Percentiles rank a stretch among this genome's conserved stretches.
phyloP scores from a whole-genome alignment of 1,140 invertebrate genomes.

The Camponotus floridanus region DNA sequence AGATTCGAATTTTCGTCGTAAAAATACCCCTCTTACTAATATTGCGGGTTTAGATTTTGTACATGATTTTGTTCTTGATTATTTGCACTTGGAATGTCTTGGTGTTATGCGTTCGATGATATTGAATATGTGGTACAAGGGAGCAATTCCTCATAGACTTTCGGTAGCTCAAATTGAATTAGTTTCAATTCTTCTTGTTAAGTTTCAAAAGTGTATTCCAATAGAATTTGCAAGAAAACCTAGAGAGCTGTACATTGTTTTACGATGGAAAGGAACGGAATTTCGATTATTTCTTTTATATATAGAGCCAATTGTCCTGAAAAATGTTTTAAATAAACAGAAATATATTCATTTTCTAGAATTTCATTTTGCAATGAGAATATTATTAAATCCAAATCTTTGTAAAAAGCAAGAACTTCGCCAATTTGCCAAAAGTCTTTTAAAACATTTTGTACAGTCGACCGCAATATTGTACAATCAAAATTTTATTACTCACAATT shows the following conservation, averaged over 20 bases:
- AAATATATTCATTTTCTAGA: constrained; percentile 21
- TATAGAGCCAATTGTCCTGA: constrained; percentile 15
- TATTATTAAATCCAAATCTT: constrained; percentile 10
- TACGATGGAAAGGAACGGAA: constrained; percentile 23
- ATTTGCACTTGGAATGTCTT: constrained; percentile 22
- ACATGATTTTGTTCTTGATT: constrained; percentile 9
- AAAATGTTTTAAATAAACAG: constrained; percentile 3
- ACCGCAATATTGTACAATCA: constrained; percentile 14
- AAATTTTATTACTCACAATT: constrained; percentile 15
- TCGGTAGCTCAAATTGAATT: constrained; percentile 15
- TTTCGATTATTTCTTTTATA: constrained; percentile 2
- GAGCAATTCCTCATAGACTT: constrained; percentile 22
- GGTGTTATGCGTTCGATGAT: constrained; percentile 13
- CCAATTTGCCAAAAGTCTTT: constrained; percentile 9
- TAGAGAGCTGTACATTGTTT: constrained; percentile 5
- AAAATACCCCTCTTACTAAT: constrained; percentile 10
- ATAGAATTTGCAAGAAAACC: not conserved
- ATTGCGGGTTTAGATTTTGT: constrained; percentile 31
- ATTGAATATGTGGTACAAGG: constrained; percentile 16
- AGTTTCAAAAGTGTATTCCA: not conserved
- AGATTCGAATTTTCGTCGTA: constrained; percentile 14
- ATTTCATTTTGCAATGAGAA: constrained; percentile 23
- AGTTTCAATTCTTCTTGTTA: constrained; percentile 11
- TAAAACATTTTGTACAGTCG: constrained; percentile 3
- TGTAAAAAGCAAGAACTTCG: constrained; percentile 8